phyloP scores from a whole-genome alignment of 2,113 vertebrate species.

The Indicator indicator region DNA sequence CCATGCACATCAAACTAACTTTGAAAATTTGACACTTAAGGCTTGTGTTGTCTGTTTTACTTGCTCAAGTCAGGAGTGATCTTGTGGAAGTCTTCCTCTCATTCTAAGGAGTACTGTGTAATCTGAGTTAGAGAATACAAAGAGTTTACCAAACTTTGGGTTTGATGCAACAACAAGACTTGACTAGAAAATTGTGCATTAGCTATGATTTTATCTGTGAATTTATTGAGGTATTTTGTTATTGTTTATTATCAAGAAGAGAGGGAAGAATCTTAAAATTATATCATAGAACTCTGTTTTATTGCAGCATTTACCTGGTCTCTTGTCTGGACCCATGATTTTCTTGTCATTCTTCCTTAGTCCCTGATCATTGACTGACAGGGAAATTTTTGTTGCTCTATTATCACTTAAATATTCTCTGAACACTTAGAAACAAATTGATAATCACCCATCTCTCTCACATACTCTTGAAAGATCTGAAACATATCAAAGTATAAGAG shows the following conservation, averaged over 20 bases:
- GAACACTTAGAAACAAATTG: slow-evolving; percentile 49
- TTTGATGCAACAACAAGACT: not conserved
- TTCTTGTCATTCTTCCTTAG: slow-evolving; percentile 22
- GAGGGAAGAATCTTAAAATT: not conserved
- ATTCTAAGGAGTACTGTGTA: not conserved
- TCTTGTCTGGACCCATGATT: not conserved
- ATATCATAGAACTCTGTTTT: not conserved
- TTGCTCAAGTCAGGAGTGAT: not conserved
- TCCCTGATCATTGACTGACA: not conserved
- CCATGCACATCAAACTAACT: not conserved
- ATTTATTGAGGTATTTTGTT: not conserved
- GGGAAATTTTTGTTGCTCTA: slow-evolving; percentile 32
- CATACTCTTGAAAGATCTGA: slow-evolving; percentile 19
- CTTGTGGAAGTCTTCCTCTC: not conserved
- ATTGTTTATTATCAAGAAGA: slow-evolving; percentile 13
- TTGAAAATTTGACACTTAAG: not conserved
- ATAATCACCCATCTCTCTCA: slow-evolving; percentile 34
- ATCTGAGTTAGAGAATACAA: not conserved
- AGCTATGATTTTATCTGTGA: not conserved
- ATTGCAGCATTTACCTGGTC: not conserved
- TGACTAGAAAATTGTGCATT: not conserved
- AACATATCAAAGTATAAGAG: not conserved
- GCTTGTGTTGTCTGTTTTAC: not conserved
- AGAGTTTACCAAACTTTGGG: not conserved
- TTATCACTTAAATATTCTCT: slow-evolving; percentile 55